phyloP scores from a whole-genome alignment of 2,797 vertebrate genomes.

The Lacerta viridis region DNA sequence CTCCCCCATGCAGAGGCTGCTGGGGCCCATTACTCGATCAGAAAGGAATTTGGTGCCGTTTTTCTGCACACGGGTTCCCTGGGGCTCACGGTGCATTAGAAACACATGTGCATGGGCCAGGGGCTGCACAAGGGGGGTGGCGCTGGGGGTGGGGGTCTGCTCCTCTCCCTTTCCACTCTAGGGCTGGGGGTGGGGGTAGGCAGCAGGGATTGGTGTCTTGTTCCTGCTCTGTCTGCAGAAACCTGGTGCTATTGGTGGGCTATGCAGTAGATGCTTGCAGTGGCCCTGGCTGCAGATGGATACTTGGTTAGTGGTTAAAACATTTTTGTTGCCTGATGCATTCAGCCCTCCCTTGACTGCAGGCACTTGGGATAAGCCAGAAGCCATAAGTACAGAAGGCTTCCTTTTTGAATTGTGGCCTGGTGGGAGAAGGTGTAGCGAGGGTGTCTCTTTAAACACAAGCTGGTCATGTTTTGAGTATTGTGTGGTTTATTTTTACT shows the following conservation, averaged over 20 bases:
- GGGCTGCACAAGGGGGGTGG: constrained; percentile 30
- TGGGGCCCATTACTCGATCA: constrained; percentile 78
- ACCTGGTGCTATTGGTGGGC: not conserved
- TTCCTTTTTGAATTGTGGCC: not conserved
- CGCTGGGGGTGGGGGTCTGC: not conserved
- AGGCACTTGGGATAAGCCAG: not conserved
- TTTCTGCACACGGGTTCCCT: constrained; percentile 69
- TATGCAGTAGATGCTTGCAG: not conserved
- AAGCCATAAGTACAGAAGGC: too few relatives aligned
- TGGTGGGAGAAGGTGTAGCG: not conserved
- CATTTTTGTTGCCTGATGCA: not conserved
- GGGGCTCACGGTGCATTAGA: constrained; percentile 77
- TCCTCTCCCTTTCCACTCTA: not conserved
- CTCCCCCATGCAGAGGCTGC: constrained; percentile 72
- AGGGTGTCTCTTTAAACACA: not conserved
- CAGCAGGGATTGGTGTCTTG: not conserved
- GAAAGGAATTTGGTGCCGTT: constrained; percentile 79
- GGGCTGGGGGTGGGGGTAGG: not conserved
- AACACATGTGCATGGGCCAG: constrained; percentile 68
- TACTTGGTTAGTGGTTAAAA: not conserved
- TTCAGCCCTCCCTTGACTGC: not conserved
- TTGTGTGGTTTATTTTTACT: too few relatives aligned
- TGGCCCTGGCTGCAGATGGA: not conserved
- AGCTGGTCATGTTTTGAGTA: not conserved
- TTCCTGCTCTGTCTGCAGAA: not conserved